These are phyloP conservation scores for Cyanoramphus novaezelandiae DNA, from an alignment of 2,113 vertebrate genomes.

Conservation along the genomic window DNA sequence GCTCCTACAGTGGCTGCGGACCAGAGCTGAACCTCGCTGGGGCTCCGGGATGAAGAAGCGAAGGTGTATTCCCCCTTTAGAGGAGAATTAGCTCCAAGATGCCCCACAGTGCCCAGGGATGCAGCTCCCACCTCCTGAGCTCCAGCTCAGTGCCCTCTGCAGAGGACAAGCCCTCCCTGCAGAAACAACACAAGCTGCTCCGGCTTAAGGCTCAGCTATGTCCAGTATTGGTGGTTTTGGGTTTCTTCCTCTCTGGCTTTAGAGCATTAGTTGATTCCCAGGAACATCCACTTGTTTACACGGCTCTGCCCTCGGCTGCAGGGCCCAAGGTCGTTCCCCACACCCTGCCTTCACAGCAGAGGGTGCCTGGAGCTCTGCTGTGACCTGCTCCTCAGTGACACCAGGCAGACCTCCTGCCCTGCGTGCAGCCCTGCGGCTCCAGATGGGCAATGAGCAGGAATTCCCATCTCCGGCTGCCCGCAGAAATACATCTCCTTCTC, in stretches of 20 bases:
- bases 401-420: not conserved
- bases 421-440: not conserved
- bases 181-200: not conserved
- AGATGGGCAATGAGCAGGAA: accelerated
- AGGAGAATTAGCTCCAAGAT: not conserved
- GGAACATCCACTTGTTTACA: not conserved
- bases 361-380: accelerated
- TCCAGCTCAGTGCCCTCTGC: not conserved
- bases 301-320: not conserved
- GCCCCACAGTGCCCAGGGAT: not conserved
- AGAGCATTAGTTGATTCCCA: not conserved
- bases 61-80: not conserved
- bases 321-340: not conserved
- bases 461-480: not conserved
- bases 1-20: not conserved
- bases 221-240: not conserved
- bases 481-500: not conserved
- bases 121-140: not conserved
- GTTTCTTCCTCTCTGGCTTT: slow-evolving; percentile 19
- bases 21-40: not conserved
- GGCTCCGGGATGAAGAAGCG: not conserved
- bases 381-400: not conserved
- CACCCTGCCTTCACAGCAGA: not conserved
- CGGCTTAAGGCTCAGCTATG: not conserved
- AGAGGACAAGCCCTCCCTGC: not conserved